Evolutionary conservation across 2,888 invertebrate genomes (phyloP), one percentile per base, ranked within the genome.

Genomic region (Aleiodes alternator): DNA sequence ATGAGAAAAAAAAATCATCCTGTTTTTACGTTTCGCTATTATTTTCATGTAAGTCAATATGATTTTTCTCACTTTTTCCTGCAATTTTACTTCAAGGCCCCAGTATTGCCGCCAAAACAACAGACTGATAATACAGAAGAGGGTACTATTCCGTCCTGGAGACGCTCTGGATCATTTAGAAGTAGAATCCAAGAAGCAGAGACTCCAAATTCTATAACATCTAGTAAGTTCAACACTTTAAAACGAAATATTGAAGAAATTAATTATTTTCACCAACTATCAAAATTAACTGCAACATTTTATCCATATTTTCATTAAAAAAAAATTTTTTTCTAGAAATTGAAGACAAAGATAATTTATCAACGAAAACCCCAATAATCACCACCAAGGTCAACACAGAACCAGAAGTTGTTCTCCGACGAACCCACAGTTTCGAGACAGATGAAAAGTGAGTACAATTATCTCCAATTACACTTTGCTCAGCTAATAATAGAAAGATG

Each of bases 361-460:
- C 86, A 59, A 82, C 84, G 51, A 89, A 85, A 80, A 83, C 89
- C 73, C 86, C 90, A 76, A 86, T 87, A 72, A 82, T 88, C 81
- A 83, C 90, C 82, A 88, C 86, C 83, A 86, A 90, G 89, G 80
- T 84, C 80, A 88, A 87, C 72, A 89, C 90, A 78, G 92, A 92
- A 80, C 90, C 92, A 79, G 95, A 95, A 88, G 93, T 94, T 79
- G 92, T 94, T 80, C 91, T 96, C 78, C 92, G 96, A 89, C 92
- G 96, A 89, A 95, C 96, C 61, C 95, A 96, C 88, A 96, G 96
- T 90, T 96, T 96, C 88, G 96, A 96, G 90, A 95, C 95, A 85
- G 96, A 96, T 89, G 95, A 95, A 91, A 95, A 95, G 96, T 96
- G 91, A 93, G 95, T 94, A 78, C 71, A 51, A 29, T 29, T 16